Percentiles rank a stretch among this genome's conserved stretches.
Evolutionary conservation across 2,888 invertebrate genomes (phyloP).

Genomic region (Cactoblastis cactorum): DNA sequence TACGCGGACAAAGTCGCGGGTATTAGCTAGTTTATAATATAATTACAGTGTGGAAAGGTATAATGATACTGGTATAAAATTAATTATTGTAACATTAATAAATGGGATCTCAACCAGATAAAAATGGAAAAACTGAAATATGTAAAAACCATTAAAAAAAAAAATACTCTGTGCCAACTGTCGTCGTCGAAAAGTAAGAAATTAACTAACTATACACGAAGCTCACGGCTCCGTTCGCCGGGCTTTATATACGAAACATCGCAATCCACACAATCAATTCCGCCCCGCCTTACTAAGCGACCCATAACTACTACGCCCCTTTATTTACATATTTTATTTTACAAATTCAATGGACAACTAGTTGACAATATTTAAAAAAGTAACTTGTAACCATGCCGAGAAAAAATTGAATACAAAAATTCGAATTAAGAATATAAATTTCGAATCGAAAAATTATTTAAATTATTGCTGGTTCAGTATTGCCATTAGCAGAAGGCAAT

Average conservation of each 20-base stretch:
- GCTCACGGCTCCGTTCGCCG: conserved; percentile 5
- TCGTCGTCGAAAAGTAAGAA: conserved; percentile 7
- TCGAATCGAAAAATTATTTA: conserved; percentile 14
- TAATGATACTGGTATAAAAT: no score
- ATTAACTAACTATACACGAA: conserved; percentile 46
- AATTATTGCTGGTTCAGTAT: conserved; percentile 23
- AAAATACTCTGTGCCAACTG: conserved; percentile 1
- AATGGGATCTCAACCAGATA: no score
- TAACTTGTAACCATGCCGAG: neutral
- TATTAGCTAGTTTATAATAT: no score
- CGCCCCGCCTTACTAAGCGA: conserved; percentile 56
- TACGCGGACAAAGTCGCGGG: no score
- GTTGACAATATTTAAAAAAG: neutral
- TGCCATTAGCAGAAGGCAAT: conserved; percentile 21
- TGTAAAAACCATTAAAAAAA: no score
- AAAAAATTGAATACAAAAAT: neutral
- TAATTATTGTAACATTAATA: no score
- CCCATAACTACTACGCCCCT: conserved; percentile 22
- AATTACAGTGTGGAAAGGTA: no score
- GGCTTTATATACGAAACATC: conserved; percentile 31
- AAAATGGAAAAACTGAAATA: no score
- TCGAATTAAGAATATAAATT: conserved; percentile 18
- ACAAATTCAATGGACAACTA: neutral
- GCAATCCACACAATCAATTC: conserved; percentile 21
- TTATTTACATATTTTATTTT: conserved; percentile 11